Evolutionary conservation across 2,888 invertebrate genomes (phyloP), one percentile per base, ranked within the genome.

Genomic region (Idaea straminata): DNA sequence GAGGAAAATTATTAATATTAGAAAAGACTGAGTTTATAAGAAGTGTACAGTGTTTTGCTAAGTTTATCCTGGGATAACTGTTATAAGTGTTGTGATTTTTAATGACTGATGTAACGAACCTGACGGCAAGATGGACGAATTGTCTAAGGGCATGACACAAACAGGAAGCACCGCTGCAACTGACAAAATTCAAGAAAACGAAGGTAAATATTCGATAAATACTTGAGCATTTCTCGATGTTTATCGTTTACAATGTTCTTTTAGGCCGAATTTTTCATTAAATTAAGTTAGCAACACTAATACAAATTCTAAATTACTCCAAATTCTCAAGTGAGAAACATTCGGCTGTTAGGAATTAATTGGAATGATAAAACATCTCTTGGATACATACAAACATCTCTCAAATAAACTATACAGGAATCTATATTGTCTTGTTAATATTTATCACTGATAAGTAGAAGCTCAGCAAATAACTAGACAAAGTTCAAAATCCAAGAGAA

Each of bases 141-240:
- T 91, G 92, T 92, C 88, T 91, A 91, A 87, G 91, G 91, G 91
- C 88, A 92, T 92, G 91, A 91, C 92, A 92, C 91, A 89, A 92
- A 91, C 92, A 91, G 92, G 92, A 92, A 92, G 89, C 90, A 84
- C 87, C 84, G 85, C 86, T 85, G 80, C 86, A 89, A 91, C 91
- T 87, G 91, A 92, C 88, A 89, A 91, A 88, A 87, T 85, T 88
- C 84, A 86, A 85, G 89, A 91, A 82, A 85, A 83, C 81, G 84
- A 91, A 87, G 92, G 92, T 92, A 89, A 89, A 81, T 84, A 80
- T 73, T 61, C 35, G 38, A 67, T 62, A 38, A 7, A 47, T 2
- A 10, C 47, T 47, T 47, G 47, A 47, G 13, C 47, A 47, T 47
- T 47, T 13, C 47, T 47, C 10, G 47, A 47, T 7, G 13, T 7